These are phyloP conservation scores for Glomeris marginata DNA, from an alignment of 2,888 invertebrate genomes.

Conservation along the genomic window DNA sequence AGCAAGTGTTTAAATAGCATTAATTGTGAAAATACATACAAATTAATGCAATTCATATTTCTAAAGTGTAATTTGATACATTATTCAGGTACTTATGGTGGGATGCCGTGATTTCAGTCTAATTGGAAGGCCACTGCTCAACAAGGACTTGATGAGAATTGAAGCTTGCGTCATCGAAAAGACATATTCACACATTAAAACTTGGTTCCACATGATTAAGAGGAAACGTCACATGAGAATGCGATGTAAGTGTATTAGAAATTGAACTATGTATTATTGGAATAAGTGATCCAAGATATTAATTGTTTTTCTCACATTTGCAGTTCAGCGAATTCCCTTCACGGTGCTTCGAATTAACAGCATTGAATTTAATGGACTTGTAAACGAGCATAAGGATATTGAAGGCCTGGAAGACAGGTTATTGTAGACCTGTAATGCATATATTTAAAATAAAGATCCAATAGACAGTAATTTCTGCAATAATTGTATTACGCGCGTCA, in stretches of 20 bases:
- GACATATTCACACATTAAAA: constrained; percentile 61
- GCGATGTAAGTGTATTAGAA: constrained; percentile 14
- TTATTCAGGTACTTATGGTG: constrained; percentile 45
- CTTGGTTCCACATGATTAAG: constrained; percentile 39
- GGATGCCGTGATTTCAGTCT: constrained; percentile 67
- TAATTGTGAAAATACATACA: background rate
- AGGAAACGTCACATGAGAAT: constrained; percentile 17
- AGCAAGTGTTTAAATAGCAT: constrained; percentile 29
- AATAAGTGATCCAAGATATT: background rate
- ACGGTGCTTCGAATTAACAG: constrained; percentile 30
- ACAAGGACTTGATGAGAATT: constrained; percentile 49
- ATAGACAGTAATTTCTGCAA: too few species aligned
- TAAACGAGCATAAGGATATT: constrained; percentile 37
- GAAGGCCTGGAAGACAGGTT: constrained; percentile 29
- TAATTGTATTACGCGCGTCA: too few species aligned
- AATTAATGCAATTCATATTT: background rate
- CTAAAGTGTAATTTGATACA: background rate
- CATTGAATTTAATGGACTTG: constrained; percentile 31
- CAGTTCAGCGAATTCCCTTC: constrained; percentile 25
- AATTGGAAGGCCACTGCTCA: constrained; percentile 54
- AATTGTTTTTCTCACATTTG: constrained; percentile 17
- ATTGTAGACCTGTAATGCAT: constrained; percentile 23
- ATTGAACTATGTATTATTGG: constrained; percentile 7
- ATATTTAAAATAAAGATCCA: too few species aligned
- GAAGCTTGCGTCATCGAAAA: constrained; percentile 72